Conservation (phyloP, 2,888 invertebrate genomes). For the Octonoba sinensis region DNA sequence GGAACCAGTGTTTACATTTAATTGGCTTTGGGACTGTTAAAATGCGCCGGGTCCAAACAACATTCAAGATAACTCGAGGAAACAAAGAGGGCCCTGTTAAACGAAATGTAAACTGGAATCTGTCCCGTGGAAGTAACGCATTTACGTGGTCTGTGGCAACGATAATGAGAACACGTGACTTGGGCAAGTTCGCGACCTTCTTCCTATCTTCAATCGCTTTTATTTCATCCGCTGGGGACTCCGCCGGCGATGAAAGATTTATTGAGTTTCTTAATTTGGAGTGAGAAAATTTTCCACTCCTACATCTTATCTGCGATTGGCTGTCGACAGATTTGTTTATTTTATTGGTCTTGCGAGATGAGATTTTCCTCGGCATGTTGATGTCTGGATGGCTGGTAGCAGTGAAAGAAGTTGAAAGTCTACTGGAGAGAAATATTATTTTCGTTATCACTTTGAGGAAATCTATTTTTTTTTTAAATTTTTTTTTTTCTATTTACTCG, state of each 20-base stretch:
- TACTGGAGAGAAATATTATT: too few relatives aligned
- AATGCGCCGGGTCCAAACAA: constrained; percentile 1
- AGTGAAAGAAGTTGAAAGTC: too few relatives aligned
- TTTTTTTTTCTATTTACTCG: too few relatives aligned
- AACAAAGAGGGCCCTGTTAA: constrained; percentile 37
- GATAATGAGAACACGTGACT: constrained; percentile 34
- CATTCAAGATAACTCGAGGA: background rate
- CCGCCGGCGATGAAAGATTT: constrained; percentile 3
- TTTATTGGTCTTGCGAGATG: too few relatives aligned
- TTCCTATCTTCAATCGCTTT: too few relatives aligned
- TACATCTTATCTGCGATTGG: too few relatives aligned
- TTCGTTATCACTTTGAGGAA: too few relatives aligned
- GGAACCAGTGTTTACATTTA: constrained; percentile 38
- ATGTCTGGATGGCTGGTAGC: too few relatives aligned
- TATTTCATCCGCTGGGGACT: background rate
- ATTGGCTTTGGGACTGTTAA: constrained; percentile 33
- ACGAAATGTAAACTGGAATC: constrained; percentile 45
- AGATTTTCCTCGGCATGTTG: too few relatives aligned
- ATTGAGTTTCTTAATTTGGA: background rate
- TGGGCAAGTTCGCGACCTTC: constrained; percentile 1
- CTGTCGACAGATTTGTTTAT: too few relatives aligned
- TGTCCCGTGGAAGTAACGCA: constrained; percentile 25
- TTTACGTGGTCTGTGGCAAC: constrained; percentile 16
- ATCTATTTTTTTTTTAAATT: too few relatives aligned
- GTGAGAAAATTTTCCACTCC: too few relatives aligned